Evolutionary conservation across 2,113 vertebrate species (phyloP), one percentile per base, ranked within the genome.

Genomic region (Sisor rabdophorus): DNA sequence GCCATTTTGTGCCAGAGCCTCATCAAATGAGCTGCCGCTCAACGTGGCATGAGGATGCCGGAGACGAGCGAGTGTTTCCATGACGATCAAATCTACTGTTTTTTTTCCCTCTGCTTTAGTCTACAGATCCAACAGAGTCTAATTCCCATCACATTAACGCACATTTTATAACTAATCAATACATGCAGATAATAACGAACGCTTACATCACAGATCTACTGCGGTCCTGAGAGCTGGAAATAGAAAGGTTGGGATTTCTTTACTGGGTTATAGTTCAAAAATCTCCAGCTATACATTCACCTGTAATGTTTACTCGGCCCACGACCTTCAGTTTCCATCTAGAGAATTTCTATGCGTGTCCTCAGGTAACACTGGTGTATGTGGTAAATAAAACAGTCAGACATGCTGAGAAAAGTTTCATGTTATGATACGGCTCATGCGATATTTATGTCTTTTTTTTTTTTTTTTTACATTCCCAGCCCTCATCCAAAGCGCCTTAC

Each of bases 31-130:
- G 61, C 79, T 53, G 81, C 82, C 88, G 83, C 79, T 87, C 86
- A 85, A 81, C 28, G 15, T 24, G 30, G 65, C 61, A 59, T 32
- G 59, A 75, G 75, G 74, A 74, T 71, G 71, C 40, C 36, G 71
- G 75, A 80, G 79, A 80, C 79, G 67, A 76, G 80, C 65, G 69
- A 60, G 74, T 54, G 90, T 92, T 91, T 83, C 90, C 89, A 90
- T 89, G 88, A 86, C 54, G 67, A 91, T 82, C 79, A 78, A 81
- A 87, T 88, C 82, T 84, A 87, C 84, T 11, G 1, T 67, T 55
- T 55, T 88, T 88, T 86, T 81, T 76, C 84, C 84, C 11, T 32
- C 75, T 53, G 85, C 50, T 9, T 53, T 83, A 17, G 52, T 81
- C 82, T 87, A 77, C 20, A 48, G 85, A 80, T 71, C 83, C 70